Conservation (phyloP, 2,888 invertebrate species). For the Mantis religiosa region DNA sequence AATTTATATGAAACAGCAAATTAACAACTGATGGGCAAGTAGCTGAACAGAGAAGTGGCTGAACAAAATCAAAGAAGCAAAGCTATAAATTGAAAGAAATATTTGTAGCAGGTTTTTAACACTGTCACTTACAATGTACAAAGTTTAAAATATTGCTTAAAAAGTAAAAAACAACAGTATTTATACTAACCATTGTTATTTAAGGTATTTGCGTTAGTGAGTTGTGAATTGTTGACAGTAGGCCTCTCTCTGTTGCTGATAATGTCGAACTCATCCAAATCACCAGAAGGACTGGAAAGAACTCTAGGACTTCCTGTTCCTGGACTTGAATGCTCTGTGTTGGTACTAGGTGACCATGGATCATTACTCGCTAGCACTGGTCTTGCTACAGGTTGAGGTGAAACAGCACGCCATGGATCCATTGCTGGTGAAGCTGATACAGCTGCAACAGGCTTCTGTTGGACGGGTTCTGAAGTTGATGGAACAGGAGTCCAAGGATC, state of each 20-base stretch:
- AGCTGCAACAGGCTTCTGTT: constrained; percentile 6
- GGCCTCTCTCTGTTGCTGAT: constrained; percentile 70
- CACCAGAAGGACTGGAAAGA: constrained; percentile 40
- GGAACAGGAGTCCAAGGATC: constrained; percentile 61
- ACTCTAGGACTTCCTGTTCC: constrained; percentile 17
- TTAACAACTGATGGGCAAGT: too few relatives aligned
- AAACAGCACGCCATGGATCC: constrained; percentile 36
- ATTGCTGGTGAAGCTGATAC: background rate
- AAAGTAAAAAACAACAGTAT: constrained; percentile 31
- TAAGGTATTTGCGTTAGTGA: constrained; percentile 31
- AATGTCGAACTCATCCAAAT: constrained; percentile 83
- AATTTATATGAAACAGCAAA: too few relatives aligned
- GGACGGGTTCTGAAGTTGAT: background rate
- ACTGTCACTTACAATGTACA: too few relatives aligned
- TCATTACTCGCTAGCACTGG: constrained; percentile 35
- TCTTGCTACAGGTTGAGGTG: constrained; percentile 21
- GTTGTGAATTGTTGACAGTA: constrained; percentile 33
- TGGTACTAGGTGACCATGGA: constrained; percentile 41
- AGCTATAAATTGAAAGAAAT: too few relatives aligned
- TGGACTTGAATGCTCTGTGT: constrained; percentile 34
- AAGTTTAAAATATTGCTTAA: constrained; percentile 5
- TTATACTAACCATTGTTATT: constrained; percentile 40
- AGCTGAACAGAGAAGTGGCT: too few relatives aligned
- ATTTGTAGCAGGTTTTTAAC: too few relatives aligned
- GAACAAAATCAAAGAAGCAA: too few relatives aligned